phyloP scores from a whole-genome alignment of 1,140 invertebrate species.

The Brachionus calyciflorus region DNA sequence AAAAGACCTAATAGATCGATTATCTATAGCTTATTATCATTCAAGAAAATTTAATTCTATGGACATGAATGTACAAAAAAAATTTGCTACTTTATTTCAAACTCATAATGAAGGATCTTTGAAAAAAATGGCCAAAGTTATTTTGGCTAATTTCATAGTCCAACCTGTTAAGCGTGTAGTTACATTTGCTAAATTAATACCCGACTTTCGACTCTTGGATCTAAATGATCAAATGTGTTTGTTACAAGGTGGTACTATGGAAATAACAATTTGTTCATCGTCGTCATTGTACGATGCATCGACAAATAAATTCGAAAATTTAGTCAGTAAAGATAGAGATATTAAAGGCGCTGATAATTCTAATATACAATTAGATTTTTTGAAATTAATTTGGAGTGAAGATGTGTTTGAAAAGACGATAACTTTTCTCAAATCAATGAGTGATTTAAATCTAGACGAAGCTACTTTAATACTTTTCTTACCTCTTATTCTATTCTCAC shows the following conservation, averaged over 20 bases:
- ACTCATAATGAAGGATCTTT: not conserved
- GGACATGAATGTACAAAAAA: constrained; percentile 45
- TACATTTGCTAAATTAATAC: constrained; percentile 30
- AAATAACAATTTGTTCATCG: constrained; percentile 36
- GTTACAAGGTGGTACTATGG: constrained; percentile 37
- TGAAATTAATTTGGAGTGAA: constrained; percentile 39
- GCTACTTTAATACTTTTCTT: constrained; percentile 18
- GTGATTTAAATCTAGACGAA: constrained; percentile 20
- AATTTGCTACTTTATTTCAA: constrained; percentile 15
- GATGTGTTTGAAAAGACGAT: constrained; percentile 29
- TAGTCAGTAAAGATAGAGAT: not conserved
- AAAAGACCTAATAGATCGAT: constrained; percentile 28
- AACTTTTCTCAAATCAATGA: constrained; percentile 27
- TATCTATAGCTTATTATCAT: constrained; percentile 35
- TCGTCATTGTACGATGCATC: constrained; percentile 7
- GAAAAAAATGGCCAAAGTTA: constrained; percentile 32
- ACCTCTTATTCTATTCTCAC: constrained; percentile 44
- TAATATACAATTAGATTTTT: constrained; percentile 13
- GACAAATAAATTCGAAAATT: not conserved
- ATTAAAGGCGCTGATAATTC: not conserved
- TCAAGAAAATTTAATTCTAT: constrained; percentile 36
- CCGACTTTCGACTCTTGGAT: constrained; percentile 16
- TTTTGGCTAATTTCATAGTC: constrained; percentile 42
- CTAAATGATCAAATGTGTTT: constrained; percentile 24
- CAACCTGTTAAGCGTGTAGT: constrained; percentile 35